Percentiles rank a stretch among this genome's conserved stretches.
phyloP scores from a whole-genome alignment of 2,797 vertebrate genomes.

The Acropternis orthonyx region DNA sequence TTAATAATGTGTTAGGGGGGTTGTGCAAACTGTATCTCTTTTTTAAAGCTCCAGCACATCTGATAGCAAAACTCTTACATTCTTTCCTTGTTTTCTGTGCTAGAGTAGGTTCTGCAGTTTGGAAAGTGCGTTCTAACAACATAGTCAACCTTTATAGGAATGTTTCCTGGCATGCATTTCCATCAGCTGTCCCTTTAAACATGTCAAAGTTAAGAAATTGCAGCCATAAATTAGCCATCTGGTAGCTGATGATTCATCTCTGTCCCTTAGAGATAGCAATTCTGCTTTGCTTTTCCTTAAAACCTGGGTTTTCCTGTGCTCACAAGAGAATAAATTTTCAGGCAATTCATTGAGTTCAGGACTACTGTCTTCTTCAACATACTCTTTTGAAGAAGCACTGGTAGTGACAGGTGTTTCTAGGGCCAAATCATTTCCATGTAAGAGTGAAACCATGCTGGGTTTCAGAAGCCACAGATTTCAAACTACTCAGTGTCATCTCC shows the following conservation, averaged over 20 bases:
- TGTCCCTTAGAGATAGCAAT: not conserved
- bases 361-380: not conserved
- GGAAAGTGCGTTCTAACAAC: not conserved
- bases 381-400: not conserved
- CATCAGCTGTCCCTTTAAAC: conserved; percentile 21
- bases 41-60: not conserved
- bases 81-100: not conserved
- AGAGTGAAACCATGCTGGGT: not conserved
- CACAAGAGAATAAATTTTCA: not conserved
- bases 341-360: not conserved
- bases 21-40: not conserved
- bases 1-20: not conserved
- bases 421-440: not conserved
- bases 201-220: not conserved
- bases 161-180: not conserved
- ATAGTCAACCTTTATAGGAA: not conserved
- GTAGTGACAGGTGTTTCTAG: not conserved
- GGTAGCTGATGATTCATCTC: conserved; percentile 21
- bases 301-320: not conserved
- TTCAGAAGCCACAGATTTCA: not conserved
- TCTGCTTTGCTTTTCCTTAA: not conserved
- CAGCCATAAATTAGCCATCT: conserved; percentile 31
- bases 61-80: not conserved
- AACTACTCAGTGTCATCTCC: not conserved
- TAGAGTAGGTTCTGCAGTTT: not conserved